These are phyloP conservation scores for Buceros bicornis DNA, from an alignment of 2,797 vertebrate species.

Conservation along the genomic window DNA sequence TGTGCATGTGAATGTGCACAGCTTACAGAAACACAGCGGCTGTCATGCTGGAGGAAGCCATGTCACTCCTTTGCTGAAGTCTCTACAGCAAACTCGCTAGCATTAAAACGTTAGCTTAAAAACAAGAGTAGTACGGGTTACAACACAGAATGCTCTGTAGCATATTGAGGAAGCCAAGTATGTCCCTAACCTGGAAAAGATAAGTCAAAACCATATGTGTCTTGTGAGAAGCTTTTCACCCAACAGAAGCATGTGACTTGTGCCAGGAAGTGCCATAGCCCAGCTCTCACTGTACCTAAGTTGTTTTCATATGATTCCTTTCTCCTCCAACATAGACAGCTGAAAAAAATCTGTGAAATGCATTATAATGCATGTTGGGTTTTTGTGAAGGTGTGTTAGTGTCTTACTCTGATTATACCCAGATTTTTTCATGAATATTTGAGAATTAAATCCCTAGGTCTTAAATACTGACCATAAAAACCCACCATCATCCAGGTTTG, in stretches of 20 bases:
- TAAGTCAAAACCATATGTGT: not conserved
- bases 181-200: not conserved
- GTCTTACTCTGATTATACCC: not conserved
- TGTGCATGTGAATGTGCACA: not conserved
- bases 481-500: not conserved
- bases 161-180: not conserved
- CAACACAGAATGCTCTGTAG: not conserved
- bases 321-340: not conserved
- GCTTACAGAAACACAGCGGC: not conserved
- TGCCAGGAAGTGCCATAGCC: not conserved
- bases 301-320: not conserved
- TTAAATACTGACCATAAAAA: not conserved
- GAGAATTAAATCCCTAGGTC: not conserved
- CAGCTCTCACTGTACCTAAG: not conserved
- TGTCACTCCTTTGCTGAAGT: not conserved
- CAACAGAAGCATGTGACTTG: rapidly evolving
- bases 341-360: not conserved
- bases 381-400: not conserved
- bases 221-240: conserved; percentile 13
- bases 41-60: not conserved
- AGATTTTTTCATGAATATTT: not conserved
- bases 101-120: not conserved
- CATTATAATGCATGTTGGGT: not conserved
- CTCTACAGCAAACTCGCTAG: not conserved
- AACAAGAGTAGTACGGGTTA: not conserved